Evolutionary conservation across 2,797 vertebrate genomes (phyloP).

Genomic region (Selene dorsalis): DNA sequence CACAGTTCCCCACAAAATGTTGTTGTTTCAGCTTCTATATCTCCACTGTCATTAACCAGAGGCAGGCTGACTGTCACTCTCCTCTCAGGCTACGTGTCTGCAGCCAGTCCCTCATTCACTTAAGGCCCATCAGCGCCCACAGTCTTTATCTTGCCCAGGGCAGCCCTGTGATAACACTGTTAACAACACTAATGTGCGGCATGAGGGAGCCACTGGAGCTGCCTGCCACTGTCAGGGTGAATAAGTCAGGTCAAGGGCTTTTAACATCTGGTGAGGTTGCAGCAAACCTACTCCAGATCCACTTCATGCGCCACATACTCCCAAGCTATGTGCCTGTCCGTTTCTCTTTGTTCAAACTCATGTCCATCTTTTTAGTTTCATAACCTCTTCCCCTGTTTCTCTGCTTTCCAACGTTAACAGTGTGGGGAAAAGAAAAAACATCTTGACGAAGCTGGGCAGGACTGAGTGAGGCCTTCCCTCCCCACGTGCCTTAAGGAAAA

Average conservation of each 20-base stretch:
- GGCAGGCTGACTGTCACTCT: conserved; percentile 67
- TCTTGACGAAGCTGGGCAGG: conserved; percentile 47
- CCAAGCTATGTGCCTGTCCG: background rate
- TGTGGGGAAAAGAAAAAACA: conserved; percentile 16
- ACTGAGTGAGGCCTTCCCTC: conserved; percentile 69
- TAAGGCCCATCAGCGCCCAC: conserved; percentile 66
- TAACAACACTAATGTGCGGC: conserved; percentile 81
- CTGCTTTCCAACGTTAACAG: conserved; percentile 62
- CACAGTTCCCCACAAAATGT: conserved; percentile 59
- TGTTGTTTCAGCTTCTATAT: conserved; percentile 76
- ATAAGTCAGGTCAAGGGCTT: conserved; percentile 77
- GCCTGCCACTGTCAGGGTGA: conserved; percentile 78
- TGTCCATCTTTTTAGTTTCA: conserved; percentile 33
- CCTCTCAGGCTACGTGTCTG: conserved; percentile 69
- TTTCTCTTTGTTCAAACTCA: conserved; percentile 21
- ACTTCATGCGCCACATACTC: conserved; percentile 7
- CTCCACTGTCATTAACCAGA: conserved; percentile 72
- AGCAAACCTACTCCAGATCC: conserved; percentile 28
- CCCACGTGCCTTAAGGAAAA: conserved; percentile 72
- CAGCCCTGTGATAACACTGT: conserved; percentile 83
- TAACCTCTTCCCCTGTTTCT: conserved; percentile 11
- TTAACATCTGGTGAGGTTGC: conserved; percentile 68
- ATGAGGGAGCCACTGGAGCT: conserved; percentile 72
- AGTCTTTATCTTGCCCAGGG: conserved; percentile 81
- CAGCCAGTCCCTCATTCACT: conserved; percentile 74